Percentiles rank a stretch among this genome's conserved stretches.
These are phyloP conservation scores for Callionymus lyra DNA, from an alignment of 2,113 vertebrate species.

Conservation along the genomic window DNA sequence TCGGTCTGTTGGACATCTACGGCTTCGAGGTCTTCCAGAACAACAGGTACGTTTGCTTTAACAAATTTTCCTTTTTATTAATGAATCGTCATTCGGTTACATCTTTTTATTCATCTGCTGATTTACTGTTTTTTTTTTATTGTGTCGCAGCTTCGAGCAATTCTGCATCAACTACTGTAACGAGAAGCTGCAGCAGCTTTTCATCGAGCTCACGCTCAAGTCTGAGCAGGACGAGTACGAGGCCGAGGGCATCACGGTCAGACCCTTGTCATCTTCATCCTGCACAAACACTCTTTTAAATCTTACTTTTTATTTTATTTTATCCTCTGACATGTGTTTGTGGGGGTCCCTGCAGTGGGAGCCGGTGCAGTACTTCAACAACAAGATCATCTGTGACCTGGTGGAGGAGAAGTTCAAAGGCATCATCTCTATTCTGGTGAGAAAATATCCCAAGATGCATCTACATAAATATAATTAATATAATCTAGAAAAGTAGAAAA, in stretches of 20 bases:
- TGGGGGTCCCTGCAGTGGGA: conserved; percentile 88
- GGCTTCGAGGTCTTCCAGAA: conserved; percentile 96
- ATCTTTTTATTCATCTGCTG: neutral
- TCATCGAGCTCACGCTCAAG: conserved; percentile 93
- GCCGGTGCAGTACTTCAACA: conserved; percentile 95
- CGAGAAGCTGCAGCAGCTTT: conserved; percentile 95
- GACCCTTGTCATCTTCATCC: too few relatives aligned
- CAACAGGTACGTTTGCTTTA: conserved; percentile 73
- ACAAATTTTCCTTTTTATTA: too few relatives aligned
- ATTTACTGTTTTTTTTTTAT: neutral
- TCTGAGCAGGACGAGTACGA: conserved; percentile 97
- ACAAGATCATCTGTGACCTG: conserved; percentile 97
- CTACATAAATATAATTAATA: too few relatives aligned
- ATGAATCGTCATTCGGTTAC: too few relatives aligned
- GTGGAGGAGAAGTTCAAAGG: conserved; percentile 98
- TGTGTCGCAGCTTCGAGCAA: conserved; percentile 83
- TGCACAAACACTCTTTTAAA: too few relatives aligned
- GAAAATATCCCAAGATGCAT: conserved; percentile 26
- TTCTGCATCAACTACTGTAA: conserved; percentile 99
- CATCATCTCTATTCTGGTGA: conserved; percentile 95
- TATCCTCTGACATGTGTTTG: too few relatives aligned
- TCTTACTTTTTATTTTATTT: too few relatives aligned
- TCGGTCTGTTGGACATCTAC: conserved; percentile 93
- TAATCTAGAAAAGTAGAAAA: too few relatives aligned
- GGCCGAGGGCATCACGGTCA: conserved; percentile 90